A percentile compares a stretch with the other conserved stretches of the same genome.
These are phyloP conservation scores for Euschistus heros DNA, from an alignment of 1,140 invertebrate species.

Conservation along the genomic window DNA sequence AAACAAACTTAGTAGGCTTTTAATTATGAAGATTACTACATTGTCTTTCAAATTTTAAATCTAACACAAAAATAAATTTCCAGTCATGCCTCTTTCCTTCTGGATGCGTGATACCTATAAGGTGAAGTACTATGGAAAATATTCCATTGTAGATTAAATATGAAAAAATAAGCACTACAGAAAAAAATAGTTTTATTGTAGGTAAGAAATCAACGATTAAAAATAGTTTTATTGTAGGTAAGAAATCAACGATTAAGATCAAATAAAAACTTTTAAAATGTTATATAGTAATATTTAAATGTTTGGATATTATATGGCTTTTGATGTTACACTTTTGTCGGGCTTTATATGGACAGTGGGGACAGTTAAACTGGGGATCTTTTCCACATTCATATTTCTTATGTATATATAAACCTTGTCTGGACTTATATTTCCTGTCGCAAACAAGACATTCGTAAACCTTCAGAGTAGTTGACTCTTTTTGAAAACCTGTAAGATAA, in stretches of 20 bases:
- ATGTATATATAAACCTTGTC: conserved; percentile 33
- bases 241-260: not conserved
- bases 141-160: not conserved
- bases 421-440: conserved; percentile 1
- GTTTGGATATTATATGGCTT: conserved; percentile 5
- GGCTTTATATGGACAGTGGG: conserved; percentile 5
- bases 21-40: too few relatives aligned
- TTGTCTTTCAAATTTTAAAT: too few relatives aligned
- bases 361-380: conserved; percentile 7
- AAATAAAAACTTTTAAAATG: not conserved
- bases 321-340: conserved; percentile 7
- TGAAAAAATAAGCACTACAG: not conserved
- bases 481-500: too few relatives aligned
- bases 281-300: not conserved
- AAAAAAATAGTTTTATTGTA: not conserved
- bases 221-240: not conserved
- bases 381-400: conserved; percentile 5
- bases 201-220: not conserved
- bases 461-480: not conserved
- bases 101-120: too few relatives aligned
- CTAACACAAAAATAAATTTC: too few relatives aligned
- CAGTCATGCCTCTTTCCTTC: too few relatives aligned
- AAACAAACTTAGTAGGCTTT: too few relatives aligned
- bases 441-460: conserved; percentile 12
- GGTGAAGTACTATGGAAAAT: too few relatives aligned